Percentiles rank a stretch among this genome's conserved stretches.
Evolutionary conservation across 2,113 vertebrate species (phyloP).

Genomic region (Empidonax traillii): DNA sequence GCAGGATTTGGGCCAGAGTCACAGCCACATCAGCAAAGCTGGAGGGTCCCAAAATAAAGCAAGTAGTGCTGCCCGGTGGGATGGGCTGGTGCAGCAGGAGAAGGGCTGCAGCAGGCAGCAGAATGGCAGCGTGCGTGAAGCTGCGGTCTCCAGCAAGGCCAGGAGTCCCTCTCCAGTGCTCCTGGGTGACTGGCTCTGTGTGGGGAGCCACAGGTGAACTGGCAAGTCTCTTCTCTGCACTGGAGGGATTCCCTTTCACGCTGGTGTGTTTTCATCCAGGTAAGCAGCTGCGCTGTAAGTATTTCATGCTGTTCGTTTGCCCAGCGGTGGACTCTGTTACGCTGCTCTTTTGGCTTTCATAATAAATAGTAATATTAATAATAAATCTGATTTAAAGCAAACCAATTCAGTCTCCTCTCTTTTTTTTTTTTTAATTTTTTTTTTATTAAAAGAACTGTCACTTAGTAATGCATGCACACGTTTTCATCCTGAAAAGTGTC

Average conservation of each 20-base stretch:
- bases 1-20: neutral
- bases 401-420: neutral
- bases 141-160: neutral
- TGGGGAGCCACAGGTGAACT: neutral
- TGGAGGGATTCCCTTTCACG: neutral
- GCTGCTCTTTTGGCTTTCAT: neutral
- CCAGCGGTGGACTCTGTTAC: neutral
- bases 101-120: neutral
- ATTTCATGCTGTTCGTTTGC: neutral
- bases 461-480: fast-evolving
- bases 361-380: neutral
- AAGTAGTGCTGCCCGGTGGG: neutral
- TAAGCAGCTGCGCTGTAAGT: neutral
- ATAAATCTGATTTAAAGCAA: slow-evolving; percentile 23
- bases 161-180: neutral
- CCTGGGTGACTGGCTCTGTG: neutral
- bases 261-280: neutral
- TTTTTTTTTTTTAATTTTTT: neutral
- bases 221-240: neutral
- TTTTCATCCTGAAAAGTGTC: neutral
- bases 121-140: fast-evolving
- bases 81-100: neutral
- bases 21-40: neutral
- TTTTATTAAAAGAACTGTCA: neutral
- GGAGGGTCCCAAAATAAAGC: neutral